phyloP scores from a whole-genome alignment of 2,797 vertebrate genomes.

The Columba guinea region DNA sequence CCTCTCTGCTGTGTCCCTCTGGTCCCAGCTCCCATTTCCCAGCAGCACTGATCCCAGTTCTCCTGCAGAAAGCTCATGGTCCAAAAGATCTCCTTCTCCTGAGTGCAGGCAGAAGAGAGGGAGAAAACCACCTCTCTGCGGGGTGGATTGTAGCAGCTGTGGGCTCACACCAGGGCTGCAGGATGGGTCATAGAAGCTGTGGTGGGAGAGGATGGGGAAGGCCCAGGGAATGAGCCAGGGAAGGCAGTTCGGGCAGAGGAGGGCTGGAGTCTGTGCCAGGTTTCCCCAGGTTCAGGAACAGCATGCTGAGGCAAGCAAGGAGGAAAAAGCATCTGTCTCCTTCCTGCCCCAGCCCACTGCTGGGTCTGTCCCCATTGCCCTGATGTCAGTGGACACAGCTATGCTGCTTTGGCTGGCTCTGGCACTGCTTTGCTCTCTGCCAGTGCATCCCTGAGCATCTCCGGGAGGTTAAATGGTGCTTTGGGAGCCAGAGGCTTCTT shows the following conservation, averaged over 20 bases:
- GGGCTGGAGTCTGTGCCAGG: background rate
- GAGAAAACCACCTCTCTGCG: background rate
- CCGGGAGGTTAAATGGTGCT: background rate
- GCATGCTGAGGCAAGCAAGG: background rate
- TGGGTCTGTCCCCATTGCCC: background rate
- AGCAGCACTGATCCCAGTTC: background rate
- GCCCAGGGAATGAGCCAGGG: background rate
- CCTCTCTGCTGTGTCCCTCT: background rate
- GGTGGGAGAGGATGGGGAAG: background rate
- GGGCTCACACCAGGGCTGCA: background rate
- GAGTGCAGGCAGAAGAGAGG: background rate
- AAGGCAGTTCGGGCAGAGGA: background rate
- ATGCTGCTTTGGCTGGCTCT: background rate
- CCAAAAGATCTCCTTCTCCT: background rate
- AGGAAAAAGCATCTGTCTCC: background rate
- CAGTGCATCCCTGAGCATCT: background rate
- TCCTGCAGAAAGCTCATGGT: background rate
- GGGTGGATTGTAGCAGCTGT: background rate
- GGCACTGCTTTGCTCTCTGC: fast-evolving
- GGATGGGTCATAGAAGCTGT: background rate
- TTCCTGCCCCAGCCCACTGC: fast-evolving
- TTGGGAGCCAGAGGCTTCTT: background rate
- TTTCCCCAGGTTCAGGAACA: background rate
- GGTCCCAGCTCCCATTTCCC: background rate
- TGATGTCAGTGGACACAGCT: fast-evolving